These are phyloP conservation scores for Tenthredo amoena DNA, from an alignment of 2,888 invertebrate genomes.

Conservation along the genomic window DNA sequence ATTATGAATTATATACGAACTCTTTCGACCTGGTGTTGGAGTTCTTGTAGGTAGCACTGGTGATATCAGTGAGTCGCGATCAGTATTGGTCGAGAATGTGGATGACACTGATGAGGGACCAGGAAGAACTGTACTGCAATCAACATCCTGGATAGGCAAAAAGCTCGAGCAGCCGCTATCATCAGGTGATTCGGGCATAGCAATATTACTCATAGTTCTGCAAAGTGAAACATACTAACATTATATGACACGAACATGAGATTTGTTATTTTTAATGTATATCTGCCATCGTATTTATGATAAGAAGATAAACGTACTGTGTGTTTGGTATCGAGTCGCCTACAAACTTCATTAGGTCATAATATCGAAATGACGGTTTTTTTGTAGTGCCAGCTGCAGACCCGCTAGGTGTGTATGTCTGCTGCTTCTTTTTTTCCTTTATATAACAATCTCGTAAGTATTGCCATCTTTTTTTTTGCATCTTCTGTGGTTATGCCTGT, in stretches of 20 bases:
- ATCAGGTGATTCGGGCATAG: not conserved
- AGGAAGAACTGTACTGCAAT: not conserved
- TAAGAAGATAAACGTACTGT: conserved; percentile 24
- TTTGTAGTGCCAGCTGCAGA: conserved; percentile 21
- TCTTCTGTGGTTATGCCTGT: not conserved
- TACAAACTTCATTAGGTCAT: conserved; percentile 9
- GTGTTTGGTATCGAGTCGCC: conserved; percentile 4
- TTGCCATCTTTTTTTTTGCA: conserved; percentile 37
- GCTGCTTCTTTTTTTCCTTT: conserved; percentile 22
- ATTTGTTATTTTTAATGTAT: not conserved
- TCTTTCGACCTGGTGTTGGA: not conserved
- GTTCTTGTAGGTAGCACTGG: conserved; percentile 1
- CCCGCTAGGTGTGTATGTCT: conserved; percentile 19
- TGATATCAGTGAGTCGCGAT: not conserved
- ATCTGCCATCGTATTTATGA: not conserved
- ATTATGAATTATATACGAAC: not conserved
- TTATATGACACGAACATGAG: not conserved
- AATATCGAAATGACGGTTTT: conserved; percentile 7
- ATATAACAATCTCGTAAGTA: conserved; percentile 21
- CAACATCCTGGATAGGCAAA: not conserved
- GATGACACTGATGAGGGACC: not conserved
- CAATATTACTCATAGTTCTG: conserved; percentile 22
- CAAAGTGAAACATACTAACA: not conserved
- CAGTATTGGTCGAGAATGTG: not conserved
- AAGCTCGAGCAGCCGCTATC: not conserved